Percentiles rank a stretch among this genome's conserved stretches.
These are phyloP conservation scores for Myocastor coypus DNA, from an alignment of 2,113 vertebrate species.

Conservation along the genomic window DNA sequence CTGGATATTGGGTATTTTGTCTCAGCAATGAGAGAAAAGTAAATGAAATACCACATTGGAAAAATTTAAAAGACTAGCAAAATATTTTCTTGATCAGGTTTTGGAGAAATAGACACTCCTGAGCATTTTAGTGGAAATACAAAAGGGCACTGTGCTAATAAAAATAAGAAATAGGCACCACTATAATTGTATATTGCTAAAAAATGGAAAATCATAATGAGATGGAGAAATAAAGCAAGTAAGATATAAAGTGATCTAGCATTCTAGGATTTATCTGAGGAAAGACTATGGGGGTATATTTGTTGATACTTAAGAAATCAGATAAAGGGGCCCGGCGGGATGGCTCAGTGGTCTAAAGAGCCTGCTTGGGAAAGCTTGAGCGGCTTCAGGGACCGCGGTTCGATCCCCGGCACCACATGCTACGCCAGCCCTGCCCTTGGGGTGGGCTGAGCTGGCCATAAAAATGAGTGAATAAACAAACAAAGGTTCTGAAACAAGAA, in stretches of 20 bases:
- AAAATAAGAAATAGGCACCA: not conserved
- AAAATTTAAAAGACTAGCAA: not conserved
- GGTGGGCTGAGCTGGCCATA: too few relatives aligned
- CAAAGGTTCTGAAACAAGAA: too few relatives aligned
- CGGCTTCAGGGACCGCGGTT: too few relatives aligned
- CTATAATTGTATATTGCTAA: not conserved
- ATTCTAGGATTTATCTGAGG: not conserved
- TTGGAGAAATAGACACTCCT: not conserved
- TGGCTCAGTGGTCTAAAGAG: too few relatives aligned
- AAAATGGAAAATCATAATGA: not conserved
- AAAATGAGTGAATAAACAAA: too few relatives aligned
- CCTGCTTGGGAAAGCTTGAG: too few relatives aligned
- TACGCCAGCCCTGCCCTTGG: too few relatives aligned
- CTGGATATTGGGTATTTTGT: too few relatives aligned
- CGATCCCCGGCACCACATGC: too few relatives aligned
- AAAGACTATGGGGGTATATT: not conserved
- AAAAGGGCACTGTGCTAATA: not conserved
- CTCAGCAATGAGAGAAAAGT: too few relatives aligned
- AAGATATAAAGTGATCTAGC: not conserved
- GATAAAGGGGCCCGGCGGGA: too few relatives aligned
- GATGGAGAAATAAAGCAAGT: not conserved
- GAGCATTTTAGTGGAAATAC: not conserved
- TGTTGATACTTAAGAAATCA: slow-evolving; percentile 45
- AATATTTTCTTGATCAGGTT: not conserved
- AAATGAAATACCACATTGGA: not conserved